phyloP scores from a whole-genome alignment of 2,888 invertebrate genomes.

The Hyppa rectilinea region DNA sequence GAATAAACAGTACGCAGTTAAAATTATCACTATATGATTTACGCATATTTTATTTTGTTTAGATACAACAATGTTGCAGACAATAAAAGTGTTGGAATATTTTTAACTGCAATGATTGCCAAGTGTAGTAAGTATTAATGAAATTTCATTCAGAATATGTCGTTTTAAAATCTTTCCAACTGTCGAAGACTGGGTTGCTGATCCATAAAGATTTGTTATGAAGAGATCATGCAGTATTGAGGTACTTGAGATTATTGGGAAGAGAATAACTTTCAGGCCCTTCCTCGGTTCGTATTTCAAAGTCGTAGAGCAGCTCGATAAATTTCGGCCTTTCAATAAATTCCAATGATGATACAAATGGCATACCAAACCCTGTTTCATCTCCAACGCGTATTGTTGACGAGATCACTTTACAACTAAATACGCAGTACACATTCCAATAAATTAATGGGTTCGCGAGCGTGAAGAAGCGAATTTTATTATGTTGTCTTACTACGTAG shows the following conservation, averaged over 20 bases:
- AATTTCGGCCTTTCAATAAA: conserved; percentile 18
- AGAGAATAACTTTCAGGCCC: neutral
- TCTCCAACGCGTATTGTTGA: conserved; percentile 33
- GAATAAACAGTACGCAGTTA: conserved; percentile 16
- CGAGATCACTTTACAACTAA: conserved; percentile 39
- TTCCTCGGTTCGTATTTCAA: neutral
- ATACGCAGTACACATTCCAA: conserved; percentile 62
- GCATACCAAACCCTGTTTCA: conserved; percentile 8
- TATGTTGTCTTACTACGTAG: conserved; percentile 47
- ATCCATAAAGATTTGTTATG: neutral
- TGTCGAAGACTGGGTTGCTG: neutral
- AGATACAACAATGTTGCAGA: conserved; percentile 31
- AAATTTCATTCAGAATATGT: conserved; percentile 1
- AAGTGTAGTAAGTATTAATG: conserved; percentile 9
- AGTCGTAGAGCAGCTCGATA: neutral
- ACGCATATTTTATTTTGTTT: conserved; percentile 37
- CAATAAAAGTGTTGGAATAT: conserved; percentile 15
- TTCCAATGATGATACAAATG: neutral
- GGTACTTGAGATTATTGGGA: neutral
- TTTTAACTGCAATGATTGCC: conserved; percentile 21
- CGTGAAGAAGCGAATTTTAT: conserved; percentile 52
- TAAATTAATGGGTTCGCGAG: conserved; percentile 49
- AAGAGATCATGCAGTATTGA: neutral
- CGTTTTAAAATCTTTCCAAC: neutral
- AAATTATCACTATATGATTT: conserved; percentile 8